Conservation (phyloP, 2,113 vertebrate species). For the Deroptyus accipitrinus region DNA sequence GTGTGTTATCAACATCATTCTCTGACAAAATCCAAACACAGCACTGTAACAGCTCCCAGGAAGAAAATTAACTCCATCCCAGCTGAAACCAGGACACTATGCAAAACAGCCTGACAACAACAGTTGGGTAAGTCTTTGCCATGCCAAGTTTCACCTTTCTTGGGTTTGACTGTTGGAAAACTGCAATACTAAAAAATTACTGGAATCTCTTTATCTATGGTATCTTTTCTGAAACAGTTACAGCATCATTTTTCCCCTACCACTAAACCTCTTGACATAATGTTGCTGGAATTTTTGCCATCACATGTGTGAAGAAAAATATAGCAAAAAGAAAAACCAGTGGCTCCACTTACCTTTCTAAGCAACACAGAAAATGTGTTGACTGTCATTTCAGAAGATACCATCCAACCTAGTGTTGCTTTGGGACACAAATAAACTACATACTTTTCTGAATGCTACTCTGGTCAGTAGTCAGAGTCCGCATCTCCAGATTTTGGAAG, state of each 20-base stretch:
- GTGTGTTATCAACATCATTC: not conserved
- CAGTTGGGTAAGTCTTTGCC: not conserved
- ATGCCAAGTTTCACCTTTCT: not conserved
- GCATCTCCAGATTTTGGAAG: not conserved
- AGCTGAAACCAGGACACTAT: not conserved
- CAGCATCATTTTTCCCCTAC: not conserved
- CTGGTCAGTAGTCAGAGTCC: not conserved
- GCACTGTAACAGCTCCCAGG: not conserved
- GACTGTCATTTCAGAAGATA: not conserved
- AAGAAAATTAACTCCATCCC: not conserved
- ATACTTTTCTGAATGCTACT: not conserved
- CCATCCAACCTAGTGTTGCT: not conserved
- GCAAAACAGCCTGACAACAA: not conserved
- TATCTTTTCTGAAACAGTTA: not conserved
- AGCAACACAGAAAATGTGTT: not conserved
- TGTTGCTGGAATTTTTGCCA: not conserved
- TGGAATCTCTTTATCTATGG: not conserved
- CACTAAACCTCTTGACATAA: not conserved
- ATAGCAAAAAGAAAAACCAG: not conserved
- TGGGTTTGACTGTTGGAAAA: not conserved
- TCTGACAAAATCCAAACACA: not conserved
- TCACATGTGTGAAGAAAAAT: not conserved
- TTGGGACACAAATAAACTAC: not conserved
- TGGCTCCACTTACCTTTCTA: not conserved
- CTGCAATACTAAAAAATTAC: not conserved